Base-by-base conservation (phyloP, 2,113 vertebrate genomes). In the Hydrolagus affinis region DNA sequence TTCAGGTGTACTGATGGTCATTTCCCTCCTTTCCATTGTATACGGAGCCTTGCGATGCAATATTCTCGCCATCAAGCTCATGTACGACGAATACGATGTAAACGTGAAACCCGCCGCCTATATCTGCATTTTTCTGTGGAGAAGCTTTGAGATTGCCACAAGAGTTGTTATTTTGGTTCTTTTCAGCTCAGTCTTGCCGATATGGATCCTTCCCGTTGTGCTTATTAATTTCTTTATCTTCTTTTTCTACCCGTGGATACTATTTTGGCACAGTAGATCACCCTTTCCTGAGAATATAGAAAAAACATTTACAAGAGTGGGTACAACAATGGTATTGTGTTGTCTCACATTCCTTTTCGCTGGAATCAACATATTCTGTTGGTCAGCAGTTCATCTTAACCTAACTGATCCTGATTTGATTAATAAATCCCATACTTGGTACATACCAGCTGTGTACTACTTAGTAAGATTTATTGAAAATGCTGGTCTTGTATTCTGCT, bases 301-400 rank as follows among this genome's bases (percentile, higher is more conserved):
- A 87, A 99, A 98, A 88, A 97, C 97, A 0, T 86, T 98, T 90
- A 96, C 91, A 75, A 91, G 95, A 25, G 91, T 98, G 2, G 97
- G 97, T 30, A 99, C 97, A 28, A 95, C 96, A 86, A 95, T 97
- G 0, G 97, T 96, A 57, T 92, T 99, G 11, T 95, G 95, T 90
- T 92, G 97, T 86, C 94, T 99, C 85, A 99, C 98, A 0, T 96
- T 99, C 85, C 93, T 99, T 44, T 98, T 98, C 3, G 95, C 97
- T 0, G 97, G 96, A 85, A 98, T 99, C 92, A 99, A 99, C 89
- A 96, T 98, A 95, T 99, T 99, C 93, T 99, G 98, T 92, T 99
- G 97, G 98, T 99, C 97, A 0, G 98, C 96, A 0, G 96, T 95
- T 70, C 97, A 98, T 87, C 94, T 99, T 86, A 94, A 97, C 87